Percentiles rank a stretch among this genome's conserved stretches.
Evolutionary conservation across 2,797 vertebrate genomes (phyloP).

Genomic region (Labeo calbasu): DNA sequence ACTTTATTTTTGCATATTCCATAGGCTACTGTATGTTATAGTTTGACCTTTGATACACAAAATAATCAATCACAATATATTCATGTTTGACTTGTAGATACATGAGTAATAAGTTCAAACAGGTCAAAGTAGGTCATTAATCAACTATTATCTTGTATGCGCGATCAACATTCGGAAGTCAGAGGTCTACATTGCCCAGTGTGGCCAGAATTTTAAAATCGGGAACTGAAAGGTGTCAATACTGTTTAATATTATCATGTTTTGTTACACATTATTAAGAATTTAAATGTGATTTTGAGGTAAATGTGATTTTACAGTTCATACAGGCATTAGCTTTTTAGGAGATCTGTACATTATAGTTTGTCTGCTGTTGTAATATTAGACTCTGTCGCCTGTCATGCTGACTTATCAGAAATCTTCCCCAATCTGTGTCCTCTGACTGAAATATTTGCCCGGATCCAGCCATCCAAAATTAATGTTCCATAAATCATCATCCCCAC

Average conservation of each 20-base stretch:
- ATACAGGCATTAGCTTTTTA: neutral
- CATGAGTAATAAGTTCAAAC: neutral
- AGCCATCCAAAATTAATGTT: conserved; percentile 52
- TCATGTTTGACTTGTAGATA: neutral
- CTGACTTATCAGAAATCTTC: conserved; percentile 52
- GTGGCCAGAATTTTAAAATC: neutral
- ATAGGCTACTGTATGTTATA: neutral
- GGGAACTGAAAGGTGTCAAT: neutral
- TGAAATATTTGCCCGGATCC: conserved; percentile 47
- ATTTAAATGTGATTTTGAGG: neutral
- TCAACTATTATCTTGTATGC: conserved; percentile 7
- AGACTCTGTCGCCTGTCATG: conserved; percentile 25
- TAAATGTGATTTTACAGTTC: neutral
- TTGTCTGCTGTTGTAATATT: neutral
- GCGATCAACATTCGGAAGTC: conserved; percentile 8
- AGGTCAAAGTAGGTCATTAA: conserved; percentile 8
- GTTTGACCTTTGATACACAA: neutral
- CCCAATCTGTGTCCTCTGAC: conserved; percentile 41
- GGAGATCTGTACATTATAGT: neutral
- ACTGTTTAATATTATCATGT: neutral
- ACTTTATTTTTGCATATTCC: conserved; percentile 16
- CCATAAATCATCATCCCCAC: conserved; percentile 48
- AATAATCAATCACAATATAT: conserved; percentile 13
- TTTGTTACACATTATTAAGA: neutral
- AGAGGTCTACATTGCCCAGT: conserved; percentile 21